These are phyloP conservation scores for sheep (Ovis aries) DNA, from an alignment of 2,113 vertebrate genomes.

Conservation along the genomic window ARS-UI_Ramb_v3.0 NC_056058.1:62632501-62633000, in stretches of 20 bases:
- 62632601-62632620: background rate
- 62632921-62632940: background rate
- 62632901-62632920: background rate
- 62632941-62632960: background rate
- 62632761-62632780: background rate
- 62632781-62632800: background rate
- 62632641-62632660: background rate
- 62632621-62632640: background rate
- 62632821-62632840: background rate
- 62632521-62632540: background rate
- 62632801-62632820: background rate
- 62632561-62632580: background rate
- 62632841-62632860: background rate
- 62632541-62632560: background rate
- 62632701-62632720: background rate
- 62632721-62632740: background rate
- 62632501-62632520: background rate
- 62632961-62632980: background rate
- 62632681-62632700: fast-evolving
- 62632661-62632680: background rate
- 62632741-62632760: background rate
- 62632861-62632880: background rate
- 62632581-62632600: background rate
- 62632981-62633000: background rate
- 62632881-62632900: background rate